phyloP scores from a whole-genome alignment of 2,888 invertebrate genomes.

The Macropis europaea region DNA sequence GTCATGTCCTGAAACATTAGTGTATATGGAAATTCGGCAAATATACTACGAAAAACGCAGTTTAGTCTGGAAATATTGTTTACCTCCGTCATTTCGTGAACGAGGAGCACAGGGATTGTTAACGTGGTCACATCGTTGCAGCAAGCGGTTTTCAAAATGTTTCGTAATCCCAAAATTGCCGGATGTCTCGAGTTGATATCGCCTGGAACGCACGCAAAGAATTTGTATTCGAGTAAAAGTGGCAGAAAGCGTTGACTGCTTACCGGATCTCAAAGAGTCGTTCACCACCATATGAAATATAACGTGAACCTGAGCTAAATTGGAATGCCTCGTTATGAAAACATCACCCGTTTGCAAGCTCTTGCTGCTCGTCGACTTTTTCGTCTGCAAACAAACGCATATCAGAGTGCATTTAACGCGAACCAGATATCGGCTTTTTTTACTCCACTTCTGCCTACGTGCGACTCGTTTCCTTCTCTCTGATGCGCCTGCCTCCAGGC shows the following conservation, averaged over 20 bases:
- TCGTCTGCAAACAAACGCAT: constrained; percentile 65
- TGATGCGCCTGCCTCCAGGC: constrained; percentile 79
- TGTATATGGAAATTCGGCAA: background rate
- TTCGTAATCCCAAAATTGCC: constrained; percentile 95
- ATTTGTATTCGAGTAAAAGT: background rate
- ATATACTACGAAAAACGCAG: constrained; percentile 7
- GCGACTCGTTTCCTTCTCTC: constrained; percentile 74
- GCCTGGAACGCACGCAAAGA: constrained; percentile 80
- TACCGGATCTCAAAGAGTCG: constrained; percentile 84
- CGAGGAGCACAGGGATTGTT: constrained; percentile 94
- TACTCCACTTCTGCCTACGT: constrained; percentile 57
- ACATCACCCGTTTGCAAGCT: constrained; percentile 91
- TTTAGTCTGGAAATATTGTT: background rate
- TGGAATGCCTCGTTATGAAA: constrained; percentile 93
- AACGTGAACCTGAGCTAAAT: constrained; percentile 95
- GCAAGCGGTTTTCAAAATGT: constrained; percentile 97
- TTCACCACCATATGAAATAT: constrained; percentile 97
- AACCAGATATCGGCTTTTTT: background rate
- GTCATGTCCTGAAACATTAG: constrained; percentile 89
- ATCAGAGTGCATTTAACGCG: background rate
- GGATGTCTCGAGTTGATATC: constrained; percentile 98
- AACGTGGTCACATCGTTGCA: constrained; percentile 95
- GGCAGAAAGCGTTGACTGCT: constrained; percentile 32
- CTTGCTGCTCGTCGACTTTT: constrained; percentile 81
- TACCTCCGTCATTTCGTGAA: constrained; percentile 97